Evolutionary conservation across 2,888 invertebrate genomes (phyloP).

Genomic region (Pandemis cinnamomeana): DNA sequence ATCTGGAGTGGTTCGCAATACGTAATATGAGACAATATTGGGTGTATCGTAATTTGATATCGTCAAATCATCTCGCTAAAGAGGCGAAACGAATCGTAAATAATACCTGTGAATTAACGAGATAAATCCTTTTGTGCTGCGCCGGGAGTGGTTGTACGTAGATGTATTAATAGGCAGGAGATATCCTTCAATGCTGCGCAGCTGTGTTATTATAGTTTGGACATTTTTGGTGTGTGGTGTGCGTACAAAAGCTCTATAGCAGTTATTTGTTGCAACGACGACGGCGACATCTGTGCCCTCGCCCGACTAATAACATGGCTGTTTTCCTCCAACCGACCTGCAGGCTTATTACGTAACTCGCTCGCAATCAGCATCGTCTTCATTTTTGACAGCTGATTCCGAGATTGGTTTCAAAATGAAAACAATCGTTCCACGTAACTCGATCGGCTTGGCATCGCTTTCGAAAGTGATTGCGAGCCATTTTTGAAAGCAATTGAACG

Average conservation of each 20-base stretch:
- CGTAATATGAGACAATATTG: constrained; percentile 78
- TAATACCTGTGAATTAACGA: constrained; percentile 78
- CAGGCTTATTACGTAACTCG: no score
- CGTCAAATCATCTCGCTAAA: constrained; percentile 68
- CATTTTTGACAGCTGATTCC: no score
- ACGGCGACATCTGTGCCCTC: constrained; percentile 69
- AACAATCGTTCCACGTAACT: no score
- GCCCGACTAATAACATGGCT: constrained; percentile 69
- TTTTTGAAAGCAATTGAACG: no score
- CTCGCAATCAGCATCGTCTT: no score
- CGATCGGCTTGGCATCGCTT: no score
- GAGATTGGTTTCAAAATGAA: no score
- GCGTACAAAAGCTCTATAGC: constrained; percentile 60
- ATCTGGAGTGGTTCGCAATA: constrained; percentile 24
- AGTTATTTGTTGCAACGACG: constrained; percentile 63
- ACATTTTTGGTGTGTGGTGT: constrained; percentile 57
- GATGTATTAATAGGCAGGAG: constrained; percentile 51
- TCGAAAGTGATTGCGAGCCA: no score
- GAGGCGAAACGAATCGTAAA: constrained; percentile 78
- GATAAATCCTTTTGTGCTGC: constrained; percentile 70
- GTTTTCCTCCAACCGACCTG: constrained; percentile 61
- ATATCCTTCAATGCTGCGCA: constrained; percentile 53
- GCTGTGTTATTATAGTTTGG: constrained; percentile 60
- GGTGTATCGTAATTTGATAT: constrained; percentile 77
- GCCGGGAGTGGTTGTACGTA: constrained; percentile 45